Evolutionary conservation across 1,140 invertebrate genomes (phyloP).

Genomic region (Drosophila paulistorum): DNA sequence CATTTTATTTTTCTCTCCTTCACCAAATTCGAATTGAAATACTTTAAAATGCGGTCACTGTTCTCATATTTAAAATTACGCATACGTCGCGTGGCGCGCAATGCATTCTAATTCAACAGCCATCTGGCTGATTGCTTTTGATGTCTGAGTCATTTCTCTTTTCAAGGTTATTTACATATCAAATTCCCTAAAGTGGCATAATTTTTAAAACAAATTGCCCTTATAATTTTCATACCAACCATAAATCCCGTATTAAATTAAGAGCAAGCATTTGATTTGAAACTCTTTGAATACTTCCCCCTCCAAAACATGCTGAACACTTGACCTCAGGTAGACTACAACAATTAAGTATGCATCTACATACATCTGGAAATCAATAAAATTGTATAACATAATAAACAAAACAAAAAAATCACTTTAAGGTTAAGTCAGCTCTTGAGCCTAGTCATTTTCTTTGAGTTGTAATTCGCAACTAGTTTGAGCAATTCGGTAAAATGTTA

Average conservation of each 20-base stretch:
- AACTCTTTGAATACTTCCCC: neutral
- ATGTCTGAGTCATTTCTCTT: slow-evolving; percentile 1
- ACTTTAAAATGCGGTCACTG: slow-evolving; percentile 40
- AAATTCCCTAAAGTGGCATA: neutral
- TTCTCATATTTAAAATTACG: slow-evolving; percentile 44
- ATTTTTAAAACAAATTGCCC: neutral
- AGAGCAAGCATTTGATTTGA: neutral
- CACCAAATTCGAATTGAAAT: slow-evolving; percentile 36
- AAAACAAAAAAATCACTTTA: no score
- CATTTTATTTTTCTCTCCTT: neutral
- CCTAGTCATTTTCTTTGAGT: no score
- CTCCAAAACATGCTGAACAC: neutral
- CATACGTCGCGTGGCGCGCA: slow-evolving; percentile 47
- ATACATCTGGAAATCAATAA: neutral
- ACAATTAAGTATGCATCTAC: neutral
- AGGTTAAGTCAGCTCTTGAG: no score
- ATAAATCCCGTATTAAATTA: neutral
- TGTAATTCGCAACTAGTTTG: no score
- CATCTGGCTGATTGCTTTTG: slow-evolving; percentile 7
- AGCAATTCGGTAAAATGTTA: no score
- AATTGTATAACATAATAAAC: no score
- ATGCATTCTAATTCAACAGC: slow-evolving; percentile 42
- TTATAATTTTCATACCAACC: neutral
- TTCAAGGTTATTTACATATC: neutral
- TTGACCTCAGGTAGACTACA: neutral